Base-by-base conservation (phyloP, 2,888 invertebrate genomes). In the Drosophila recens region DNA sequence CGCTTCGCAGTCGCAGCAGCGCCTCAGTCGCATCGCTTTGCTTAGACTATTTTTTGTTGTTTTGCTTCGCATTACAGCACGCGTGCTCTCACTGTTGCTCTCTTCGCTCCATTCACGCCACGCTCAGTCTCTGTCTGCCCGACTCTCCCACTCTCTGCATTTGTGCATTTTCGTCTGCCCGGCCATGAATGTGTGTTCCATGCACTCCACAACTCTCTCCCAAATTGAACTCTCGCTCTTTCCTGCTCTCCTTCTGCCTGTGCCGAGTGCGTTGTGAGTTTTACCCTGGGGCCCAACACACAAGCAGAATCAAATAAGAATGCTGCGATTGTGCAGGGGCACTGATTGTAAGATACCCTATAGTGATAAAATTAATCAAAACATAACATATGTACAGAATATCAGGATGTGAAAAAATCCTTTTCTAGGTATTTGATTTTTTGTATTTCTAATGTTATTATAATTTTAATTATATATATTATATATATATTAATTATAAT, bases 131-230 rank as follows among this genome's bases (percentile, higher is more conserved):
- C 54, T 15, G 46, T 15, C 34, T 42, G 30, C 8, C 48, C 52
- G 34, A 20, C 48, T 38, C 49, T 36, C 46, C 30, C 45, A 45
- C 36, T 34, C 43, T n/a, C 17, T 51, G 45, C 33, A 13, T 45
- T 15, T 43, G 56, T 46, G 69, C 73, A 69, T 75, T 75, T 74
- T 62, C 65, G 36, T 45, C 62, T 73, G 52, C 62, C 72, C 72
- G 38, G 48, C 58, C 57, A 77, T 59, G 73, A 67, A 67, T 78
- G 72, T 72, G 36, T 52, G 58, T 77, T 67, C 62, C 43, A 58
- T 74, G 63, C 72, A 61, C 57, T 73, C 54, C 72, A 51, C 46
- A 58, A 46, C 54, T 66, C 78, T 77, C 67, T 62, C 49, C 42
- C 38, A 36, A 34, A 20, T 56, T 43, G 33, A 10, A n/a, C 45